Conservation (phyloP, 2,113 vertebrate species). For the Turdus rufiventris region DNA sequence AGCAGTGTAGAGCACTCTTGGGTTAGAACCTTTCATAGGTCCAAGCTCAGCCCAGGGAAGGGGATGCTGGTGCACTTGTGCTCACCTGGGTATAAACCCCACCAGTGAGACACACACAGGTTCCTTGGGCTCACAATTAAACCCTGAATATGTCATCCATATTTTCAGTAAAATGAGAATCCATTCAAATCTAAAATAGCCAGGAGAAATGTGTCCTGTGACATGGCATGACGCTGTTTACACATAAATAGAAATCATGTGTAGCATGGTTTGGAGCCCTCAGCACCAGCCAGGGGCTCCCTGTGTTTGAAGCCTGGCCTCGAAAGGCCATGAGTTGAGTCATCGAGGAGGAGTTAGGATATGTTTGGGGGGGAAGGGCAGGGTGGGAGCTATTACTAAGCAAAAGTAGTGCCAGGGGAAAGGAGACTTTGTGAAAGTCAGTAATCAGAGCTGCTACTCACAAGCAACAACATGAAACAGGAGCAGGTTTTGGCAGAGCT, state of each 20-base stretch:
- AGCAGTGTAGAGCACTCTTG: neutral
- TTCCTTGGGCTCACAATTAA: neutral
- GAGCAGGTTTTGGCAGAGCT: neutral
- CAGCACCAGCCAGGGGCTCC: neutral
- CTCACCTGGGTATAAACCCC: neutral
- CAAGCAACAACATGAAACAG: neutral
- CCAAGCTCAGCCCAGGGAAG: neutral
- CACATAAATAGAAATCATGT: neutral
- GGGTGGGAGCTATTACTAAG: neutral
- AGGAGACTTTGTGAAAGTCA: neutral
- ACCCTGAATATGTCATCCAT: accelerated
- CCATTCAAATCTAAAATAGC: neutral
- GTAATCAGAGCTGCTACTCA: neutral
- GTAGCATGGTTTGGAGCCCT: neutral
- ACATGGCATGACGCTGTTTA: accelerated
- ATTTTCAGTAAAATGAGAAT: neutral
- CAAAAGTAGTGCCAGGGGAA: neutral
- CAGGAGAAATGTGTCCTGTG: neutral
- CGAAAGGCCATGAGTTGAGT: accelerated
- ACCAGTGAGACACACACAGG: accelerated
- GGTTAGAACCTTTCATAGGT: neutral
- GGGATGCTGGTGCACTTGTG: neutral
- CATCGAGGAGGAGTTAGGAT: accelerated
- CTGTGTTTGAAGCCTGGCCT: neutral
- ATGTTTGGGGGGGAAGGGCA: neutral